Evolutionary conservation across 1,140 invertebrate species (phyloP), one percentile per base, ranked within the genome.

Genomic region (Zeugodacus cucurbitae): DNA sequence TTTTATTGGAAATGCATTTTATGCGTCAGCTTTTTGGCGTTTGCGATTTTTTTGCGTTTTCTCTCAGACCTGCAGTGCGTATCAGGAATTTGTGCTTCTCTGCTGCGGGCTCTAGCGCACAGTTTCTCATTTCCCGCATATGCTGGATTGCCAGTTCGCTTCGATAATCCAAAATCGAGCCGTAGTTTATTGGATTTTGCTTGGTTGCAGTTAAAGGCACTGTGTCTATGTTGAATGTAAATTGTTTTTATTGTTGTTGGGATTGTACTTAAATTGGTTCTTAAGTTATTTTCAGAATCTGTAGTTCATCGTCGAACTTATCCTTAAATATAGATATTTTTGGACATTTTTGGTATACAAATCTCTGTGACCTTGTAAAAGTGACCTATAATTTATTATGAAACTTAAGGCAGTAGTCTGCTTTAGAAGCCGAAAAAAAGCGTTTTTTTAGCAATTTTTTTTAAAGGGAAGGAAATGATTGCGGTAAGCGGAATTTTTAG

Each of bases 1-100:
- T 82, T 82, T 82, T 82, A 48, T 82, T 44, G 74, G n/a, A 82
- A 82, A 48, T 82, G 74, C 74, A 82, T 82, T 82, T 29, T 29
- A 29, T 29, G 74, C 41, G 41, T 82, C 74, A 48, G n/a, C 74
- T 82, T 48, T 82, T 82, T 41, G 8, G 20, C 10, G 26, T 17
- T 82, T 82, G 5, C 22, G 11, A 5, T 62, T 62, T 57, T 62
- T 54, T 20, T 14, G n/a, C 34, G 3, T 70, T 37, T 48, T 82
- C 17, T 41, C 34, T 48, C 6, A 7, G 2, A n/a, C 11, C 14
- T 48, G 0, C 41, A 7, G 14, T 54, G 37, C 26, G 74, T 82
- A 82, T 82, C 22, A 82, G 74, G 26, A 54, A 82, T 29, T 82
- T 26, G 74, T 8, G 17, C 41, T 48, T 37, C 74, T 48, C 26